phyloP scores from a whole-genome alignment of 23 tunicate genomes.

The Halocynthia aurantium region DNA sequence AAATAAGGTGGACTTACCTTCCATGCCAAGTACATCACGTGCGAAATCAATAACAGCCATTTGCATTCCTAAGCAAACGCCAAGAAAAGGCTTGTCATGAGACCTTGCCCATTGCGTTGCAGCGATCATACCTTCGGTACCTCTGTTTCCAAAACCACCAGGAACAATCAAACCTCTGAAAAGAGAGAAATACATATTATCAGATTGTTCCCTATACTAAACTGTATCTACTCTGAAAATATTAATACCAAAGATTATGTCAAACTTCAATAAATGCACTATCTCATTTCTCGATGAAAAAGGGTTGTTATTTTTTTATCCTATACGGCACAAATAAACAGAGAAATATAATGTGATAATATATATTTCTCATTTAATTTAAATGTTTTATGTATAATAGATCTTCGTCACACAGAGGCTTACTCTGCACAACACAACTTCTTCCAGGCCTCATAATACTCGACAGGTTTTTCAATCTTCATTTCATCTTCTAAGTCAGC shows the following conservation, averaged over 20 bases:
- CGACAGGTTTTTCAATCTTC: constrained; percentile 34
- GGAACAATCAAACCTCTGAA: constrained; percentile 86
- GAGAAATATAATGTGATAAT: not conserved
- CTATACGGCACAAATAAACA: too few relatives aligned
- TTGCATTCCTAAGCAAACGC: constrained; percentile 89
- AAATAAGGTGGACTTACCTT: constrained; percentile 26
- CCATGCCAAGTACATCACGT: constrained; percentile 58
- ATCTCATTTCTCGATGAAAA: too few relatives aligned
- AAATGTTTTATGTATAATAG: not conserved
- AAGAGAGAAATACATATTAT: not conserved
- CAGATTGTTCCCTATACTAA: too few relatives aligned
- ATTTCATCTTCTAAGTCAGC: constrained; percentile 52
- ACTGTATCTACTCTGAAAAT: too few relatives aligned
- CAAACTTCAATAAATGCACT: too few relatives aligned
- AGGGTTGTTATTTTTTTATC: too few relatives aligned
- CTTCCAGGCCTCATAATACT: constrained; percentile 85
- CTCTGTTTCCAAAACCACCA: constrained; percentile 90
- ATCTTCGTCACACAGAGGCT: not conserved
- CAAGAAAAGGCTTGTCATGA: constrained; percentile 69
- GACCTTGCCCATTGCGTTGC: constrained; percentile 89
- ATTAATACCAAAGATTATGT: too few relatives aligned
- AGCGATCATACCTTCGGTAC: constrained; percentile 77
- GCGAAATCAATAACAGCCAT: constrained; percentile 93
- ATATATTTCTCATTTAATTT: not conserved
- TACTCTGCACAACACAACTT: constrained; percentile 72